A percentile compares a stretch with the other conserved stretches of the same genome.
Conservation (phyloP, 2,113 vertebrate species). For the Martes martes region DNA sequence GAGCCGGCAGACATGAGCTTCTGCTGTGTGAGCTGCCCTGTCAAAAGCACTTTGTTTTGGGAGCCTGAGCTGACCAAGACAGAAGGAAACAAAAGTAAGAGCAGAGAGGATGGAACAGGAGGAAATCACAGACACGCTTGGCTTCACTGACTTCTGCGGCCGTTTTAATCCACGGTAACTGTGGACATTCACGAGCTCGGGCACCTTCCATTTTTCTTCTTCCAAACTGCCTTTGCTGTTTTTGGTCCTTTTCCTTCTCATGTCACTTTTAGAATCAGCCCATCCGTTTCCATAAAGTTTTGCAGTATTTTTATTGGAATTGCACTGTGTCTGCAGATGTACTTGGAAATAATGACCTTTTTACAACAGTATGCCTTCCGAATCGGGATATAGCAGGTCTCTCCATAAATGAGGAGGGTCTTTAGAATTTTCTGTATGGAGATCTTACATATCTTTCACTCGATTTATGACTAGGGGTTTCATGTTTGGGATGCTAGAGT, state of each 20-base stretch:
- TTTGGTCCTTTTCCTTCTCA: neutral
- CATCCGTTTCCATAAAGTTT: neutral
- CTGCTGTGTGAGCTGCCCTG: rapidly evolving
- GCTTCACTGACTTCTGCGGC: neutral
- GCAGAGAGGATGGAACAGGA: neutral
- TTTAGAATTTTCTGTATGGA: neutral
- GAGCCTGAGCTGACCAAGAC: neutral
- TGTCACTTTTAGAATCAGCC: neutral
- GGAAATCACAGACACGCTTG: neutral
- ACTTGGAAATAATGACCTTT: neutral
- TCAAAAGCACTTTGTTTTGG: neutral
- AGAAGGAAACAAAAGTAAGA: neutral
- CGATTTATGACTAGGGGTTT: neutral
- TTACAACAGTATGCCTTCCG: neutral
- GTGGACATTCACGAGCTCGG: too few species aligned
- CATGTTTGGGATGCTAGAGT: neutral
- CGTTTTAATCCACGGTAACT: neutral
- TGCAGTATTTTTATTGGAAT: neutral
- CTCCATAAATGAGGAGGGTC: neutral
- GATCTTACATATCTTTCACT: neutral
- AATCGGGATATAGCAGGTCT: neutral
- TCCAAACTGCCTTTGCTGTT: neutral
- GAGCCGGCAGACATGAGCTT: rapidly evolving
- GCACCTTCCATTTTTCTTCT: neutral
- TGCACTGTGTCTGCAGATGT: neutral